Evolutionary conservation across 2,888 invertebrate genomes (phyloP), one percentile per base, ranked within the genome.

Genomic region (Eristalis intricaria): DNA sequence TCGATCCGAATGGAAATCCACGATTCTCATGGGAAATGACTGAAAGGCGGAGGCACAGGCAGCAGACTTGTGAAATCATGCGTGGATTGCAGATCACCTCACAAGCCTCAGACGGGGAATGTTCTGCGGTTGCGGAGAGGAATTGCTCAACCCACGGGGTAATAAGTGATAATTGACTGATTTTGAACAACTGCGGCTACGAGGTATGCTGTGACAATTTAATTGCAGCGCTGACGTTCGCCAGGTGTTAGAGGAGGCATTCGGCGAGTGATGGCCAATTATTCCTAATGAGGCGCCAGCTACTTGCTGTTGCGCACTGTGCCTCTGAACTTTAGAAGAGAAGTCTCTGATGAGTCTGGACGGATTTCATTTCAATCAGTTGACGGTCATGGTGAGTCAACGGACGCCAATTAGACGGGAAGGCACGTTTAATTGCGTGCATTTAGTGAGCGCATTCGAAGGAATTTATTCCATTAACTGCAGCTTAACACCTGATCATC

Each of bases 121-220:
- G 19, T 1, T 32, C 43, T 50, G 50, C 19, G 50, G 50, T 19
- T 8, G 19, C 0, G 50, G 19, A 19, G 60, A 32, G 60, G 29
- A 65, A 66, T 60, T 38, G 35, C 65, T 26, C 7, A 64, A 66
- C 60, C 65, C 61, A 22, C 26, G 3, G 43, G n/a, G 35, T 40
- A 58, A 70, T 43, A 11, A 35, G 40, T 19, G 23, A 50, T 63
- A 73, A 83, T 77, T 77, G 56, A 77, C 29, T 71, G 40, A 63
- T 68, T 73, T 61, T 15, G 64, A 32, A 26, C 71, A 64, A 63
- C 32, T 66, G 60, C 19, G n/a, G 13, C 50, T 23, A 65, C 2
- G 71, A 26, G 65, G 64, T 40, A 13, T 29, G 50, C 13, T 70
- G 50, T 60, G 76, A 70, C 70, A 69, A 35, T 69, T 76, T 65